These are phyloP conservation scores for Vulpes vulpes DNA, from an alignment of 2,113 vertebrate genomes.

Conservation along the genomic window DNA sequence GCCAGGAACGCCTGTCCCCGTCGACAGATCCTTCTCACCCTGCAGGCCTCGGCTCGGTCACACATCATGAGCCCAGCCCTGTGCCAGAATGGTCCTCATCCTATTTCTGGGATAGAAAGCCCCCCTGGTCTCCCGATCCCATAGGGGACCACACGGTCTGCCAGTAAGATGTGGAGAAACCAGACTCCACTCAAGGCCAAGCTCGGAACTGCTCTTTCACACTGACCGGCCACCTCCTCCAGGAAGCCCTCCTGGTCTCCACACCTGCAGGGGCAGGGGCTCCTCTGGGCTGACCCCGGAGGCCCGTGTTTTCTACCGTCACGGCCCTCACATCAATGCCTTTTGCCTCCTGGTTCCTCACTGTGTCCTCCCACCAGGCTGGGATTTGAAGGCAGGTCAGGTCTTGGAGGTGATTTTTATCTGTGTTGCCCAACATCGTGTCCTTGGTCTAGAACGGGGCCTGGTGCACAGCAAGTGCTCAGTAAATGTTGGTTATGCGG, in stretches of 20 bases:
- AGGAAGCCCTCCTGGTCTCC: neutral
- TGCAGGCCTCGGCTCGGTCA: neutral
- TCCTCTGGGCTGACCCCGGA: neutral
- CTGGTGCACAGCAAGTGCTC: neutral
- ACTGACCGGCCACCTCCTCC: neutral
- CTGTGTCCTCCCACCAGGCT: neutral
- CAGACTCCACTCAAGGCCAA: neutral
- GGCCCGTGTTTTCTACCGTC: neutral
- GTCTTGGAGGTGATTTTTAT: neutral
- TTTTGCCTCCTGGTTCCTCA: neutral
- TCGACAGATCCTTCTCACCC: neutral
- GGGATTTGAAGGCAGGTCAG: too few relatives aligned
- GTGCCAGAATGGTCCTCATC: neutral
- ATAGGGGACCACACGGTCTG: neutral
- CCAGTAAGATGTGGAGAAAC: neutral
- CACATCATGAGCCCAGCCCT: rapidly evolving
- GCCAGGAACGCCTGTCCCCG: neutral
- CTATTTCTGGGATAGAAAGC: neutral
- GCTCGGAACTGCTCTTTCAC: neutral
- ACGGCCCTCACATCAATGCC: neutral
- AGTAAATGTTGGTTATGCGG: neutral
- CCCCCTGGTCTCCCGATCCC: rapidly evolving
- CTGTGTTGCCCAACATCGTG: neutral
- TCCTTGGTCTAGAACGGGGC: neutral
- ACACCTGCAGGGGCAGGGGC: neutral